Evolutionary conservation across 2,797 vertebrate genomes (phyloP).

Genomic region (Prunella strophiata): DNA sequence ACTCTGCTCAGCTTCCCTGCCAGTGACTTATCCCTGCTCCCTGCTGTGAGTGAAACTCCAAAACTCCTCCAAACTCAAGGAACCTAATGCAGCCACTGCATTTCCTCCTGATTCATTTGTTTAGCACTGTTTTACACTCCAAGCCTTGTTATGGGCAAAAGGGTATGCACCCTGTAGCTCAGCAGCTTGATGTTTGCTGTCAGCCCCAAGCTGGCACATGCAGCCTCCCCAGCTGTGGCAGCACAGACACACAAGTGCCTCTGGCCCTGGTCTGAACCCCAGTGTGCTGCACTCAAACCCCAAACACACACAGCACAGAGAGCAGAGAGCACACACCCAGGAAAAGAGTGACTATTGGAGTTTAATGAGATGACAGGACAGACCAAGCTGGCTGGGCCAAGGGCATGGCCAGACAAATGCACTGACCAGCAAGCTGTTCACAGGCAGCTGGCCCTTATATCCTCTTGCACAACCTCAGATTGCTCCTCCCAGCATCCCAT

Average conservation of each 20-base stretch:
- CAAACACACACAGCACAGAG: background rate
- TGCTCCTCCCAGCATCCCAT: background rate
- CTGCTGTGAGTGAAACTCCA: background rate
- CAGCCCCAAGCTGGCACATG: background rate
- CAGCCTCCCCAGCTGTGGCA: background rate
- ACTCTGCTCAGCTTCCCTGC: background rate
- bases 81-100: background rate
- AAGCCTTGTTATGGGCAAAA: background rate
- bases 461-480: background rate
- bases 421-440: background rate
- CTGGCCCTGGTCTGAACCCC: background rate
- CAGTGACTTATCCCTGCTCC: background rate
- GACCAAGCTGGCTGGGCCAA: background rate
- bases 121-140: background rate
- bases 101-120: background rate
- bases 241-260: background rate
- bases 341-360: background rate
- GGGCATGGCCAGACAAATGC: background rate
- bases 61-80: background rate
- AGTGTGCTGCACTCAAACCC: background rate
- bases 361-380: background rate
- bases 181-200: background rate
- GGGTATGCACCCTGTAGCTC: background rate
- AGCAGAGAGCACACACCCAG: background rate
- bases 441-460: background rate